Conservation (phyloP, 30 jellyfish, hydroid and myxozoan species). For the Pelagia noctiluca region DNA sequence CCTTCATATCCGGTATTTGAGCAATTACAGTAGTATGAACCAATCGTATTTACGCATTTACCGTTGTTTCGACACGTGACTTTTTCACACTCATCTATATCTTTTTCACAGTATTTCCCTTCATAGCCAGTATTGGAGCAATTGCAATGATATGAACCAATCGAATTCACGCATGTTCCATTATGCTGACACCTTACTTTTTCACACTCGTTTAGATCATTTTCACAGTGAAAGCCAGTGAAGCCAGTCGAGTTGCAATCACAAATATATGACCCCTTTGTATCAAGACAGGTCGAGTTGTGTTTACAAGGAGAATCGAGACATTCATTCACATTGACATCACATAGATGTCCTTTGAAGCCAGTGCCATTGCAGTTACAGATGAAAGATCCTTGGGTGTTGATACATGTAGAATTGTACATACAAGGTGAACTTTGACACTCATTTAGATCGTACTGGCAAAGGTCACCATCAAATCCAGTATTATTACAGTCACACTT, state of each 20-base stretch:
- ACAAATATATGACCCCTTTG: slow-evolving; percentile 44
- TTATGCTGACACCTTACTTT: slow-evolving; percentile 59
- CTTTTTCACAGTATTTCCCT: slow-evolving; percentile 52
- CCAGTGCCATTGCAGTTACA: slow-evolving; percentile 65
- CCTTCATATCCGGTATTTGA: slow-evolving; percentile 70
- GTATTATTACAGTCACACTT: slow-evolving; percentile 34
- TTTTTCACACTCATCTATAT: slow-evolving; percentile 70
- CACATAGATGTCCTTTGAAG: slow-evolving; percentile 36
- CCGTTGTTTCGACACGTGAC: slow-evolving; percentile 50
- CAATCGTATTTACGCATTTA: slow-evolving; percentile 45
- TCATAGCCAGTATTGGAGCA: slow-evolving; percentile 49
- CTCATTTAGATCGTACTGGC: slow-evolving; percentile 20
- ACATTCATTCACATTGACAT: slow-evolving; percentile 31
- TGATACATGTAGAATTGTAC: slow-evolving; percentile 44
- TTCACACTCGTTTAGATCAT: slow-evolving; percentile 65
- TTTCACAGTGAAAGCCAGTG: slow-evolving; percentile 51
- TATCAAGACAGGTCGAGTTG: slow-evolving; percentile 36
- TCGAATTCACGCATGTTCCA: slow-evolving; percentile 31
- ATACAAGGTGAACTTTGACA: slow-evolving; percentile 30
- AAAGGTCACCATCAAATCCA: slow-evolving; percentile 39
- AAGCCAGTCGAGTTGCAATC: slow-evolving; percentile 63
- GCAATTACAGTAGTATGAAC: slow-evolving; percentile 74
- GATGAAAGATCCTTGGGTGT: slow-evolving; percentile 7
- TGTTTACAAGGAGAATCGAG: slow-evolving; percentile 14
- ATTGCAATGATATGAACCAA: slow-evolving; percentile 3